Base-by-base conservation (phyloP, 2,113 vertebrate species). In the Grammomys surdaster region DNA sequence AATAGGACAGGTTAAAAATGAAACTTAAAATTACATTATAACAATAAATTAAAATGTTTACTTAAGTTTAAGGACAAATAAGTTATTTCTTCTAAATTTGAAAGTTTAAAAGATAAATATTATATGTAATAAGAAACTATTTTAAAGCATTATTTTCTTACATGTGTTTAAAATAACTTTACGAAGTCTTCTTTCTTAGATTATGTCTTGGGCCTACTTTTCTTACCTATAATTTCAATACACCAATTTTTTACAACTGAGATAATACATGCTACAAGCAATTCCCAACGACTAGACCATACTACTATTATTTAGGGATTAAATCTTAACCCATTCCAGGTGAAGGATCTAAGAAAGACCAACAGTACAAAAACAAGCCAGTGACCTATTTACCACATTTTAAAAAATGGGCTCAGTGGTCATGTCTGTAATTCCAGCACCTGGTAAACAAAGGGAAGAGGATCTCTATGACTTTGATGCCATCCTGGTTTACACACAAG, bases 201-300 rank as follows among this genome's bases (percentile, higher is more conserved):
- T 97, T 94, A 87, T 87, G 91, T 95, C 63, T 96, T 96, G 69
- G 92, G 72, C 89, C 28, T 93, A 51, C 43, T 96, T 93, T 92
- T 86, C 72, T 95, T 81, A 96, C 40, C 16, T 70, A 84, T 11
- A 85, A 95, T 82, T 95, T 97, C 58, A 96, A 89, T 46, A 82
- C 3, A 9, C 58, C 92, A 43, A 90, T 69, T 96, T 97, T 60
- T 88, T 92, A 95, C 26, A 91, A 95, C 8, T 16, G 85, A 82
- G 24, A 95, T 40, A 92, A 4, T 82, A 91, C 46, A 95, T 20
- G 8, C 40, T 90, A 91, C 67, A 90, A 75, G 73, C 51, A 96
- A 96, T 92, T 94, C 90, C 67, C 96, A 96, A 54, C 87, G 73
- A 87, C 33, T 89, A 78, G 48, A 84, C 33, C 40, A 95, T 13